A percentile compares a stretch with the other conserved stretches of the same genome.
Conservation (phyloP, 2,113 vertebrate genomes). For the Paradoxurus hermaphroditus region DNA sequence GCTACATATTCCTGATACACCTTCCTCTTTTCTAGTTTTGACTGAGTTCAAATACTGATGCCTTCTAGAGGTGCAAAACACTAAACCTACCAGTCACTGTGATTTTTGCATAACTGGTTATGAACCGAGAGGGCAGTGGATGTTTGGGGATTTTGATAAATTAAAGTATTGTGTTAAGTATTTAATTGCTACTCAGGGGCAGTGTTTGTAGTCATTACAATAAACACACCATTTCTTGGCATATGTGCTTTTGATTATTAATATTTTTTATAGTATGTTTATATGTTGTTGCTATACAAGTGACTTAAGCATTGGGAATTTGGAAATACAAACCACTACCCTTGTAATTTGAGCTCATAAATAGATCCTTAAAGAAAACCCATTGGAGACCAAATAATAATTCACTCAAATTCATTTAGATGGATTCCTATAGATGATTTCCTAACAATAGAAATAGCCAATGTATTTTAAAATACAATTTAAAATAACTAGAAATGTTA, state of each 20-base stretch:
- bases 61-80: background rate
- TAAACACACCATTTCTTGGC: background rate
- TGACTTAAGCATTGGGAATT: background rate
- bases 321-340: background rate
- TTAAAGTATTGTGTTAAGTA: constrained; percentile 16
- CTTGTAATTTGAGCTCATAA: background rate
- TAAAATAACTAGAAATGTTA: constrained; percentile 47
- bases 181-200: background rate
- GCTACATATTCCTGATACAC: background rate
- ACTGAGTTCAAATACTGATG: constrained; percentile 33
- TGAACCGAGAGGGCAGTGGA: background rate
- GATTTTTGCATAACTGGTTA: background rate
- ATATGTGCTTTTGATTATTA: constrained; percentile 23
- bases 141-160: background rate
- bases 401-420: constrained; percentile 16
- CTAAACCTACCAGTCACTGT: background rate
- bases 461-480: background rate
- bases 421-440: background rate
- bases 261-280: background rate
- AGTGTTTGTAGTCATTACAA: background rate
- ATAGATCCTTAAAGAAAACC: background rate
- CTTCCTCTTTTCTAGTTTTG: constrained; percentile 10
- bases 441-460: background rate
- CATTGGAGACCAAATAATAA: background rate
- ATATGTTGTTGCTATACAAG: background rate